Evolutionary conservation across 64 coral and sea anemone genomes (phyloP).

Genomic region (Montipora sp.): DNA sequence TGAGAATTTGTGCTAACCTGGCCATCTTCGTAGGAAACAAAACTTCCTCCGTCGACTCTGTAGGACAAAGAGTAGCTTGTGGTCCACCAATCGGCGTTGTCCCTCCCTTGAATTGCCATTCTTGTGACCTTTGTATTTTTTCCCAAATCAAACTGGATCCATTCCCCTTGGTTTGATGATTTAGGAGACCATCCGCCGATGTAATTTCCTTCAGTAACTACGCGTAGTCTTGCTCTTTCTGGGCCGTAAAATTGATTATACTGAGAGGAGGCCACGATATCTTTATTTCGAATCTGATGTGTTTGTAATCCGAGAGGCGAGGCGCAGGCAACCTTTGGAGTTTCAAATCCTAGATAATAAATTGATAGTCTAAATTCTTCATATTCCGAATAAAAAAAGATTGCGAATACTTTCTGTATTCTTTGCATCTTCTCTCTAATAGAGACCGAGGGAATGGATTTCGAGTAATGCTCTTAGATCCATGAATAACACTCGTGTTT

Average conservation of each 20-base stretch:
- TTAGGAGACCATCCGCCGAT: constrained; percentile 49
- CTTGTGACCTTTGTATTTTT: constrained; percentile 27
- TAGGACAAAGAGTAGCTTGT: constrained; percentile 18
- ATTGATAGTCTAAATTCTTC: neutral
- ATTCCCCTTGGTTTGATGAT: constrained; percentile 3
- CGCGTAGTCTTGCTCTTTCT: constrained; percentile 15
- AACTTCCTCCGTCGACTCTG: constrained; percentile 22
- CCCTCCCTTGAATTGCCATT: constrained; percentile 14
- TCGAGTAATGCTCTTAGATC: too few species aligned
- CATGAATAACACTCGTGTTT: too few species aligned
- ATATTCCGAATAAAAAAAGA: too few species aligned
- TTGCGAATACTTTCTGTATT: too few species aligned
- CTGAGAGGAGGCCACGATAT: constrained; percentile 8
- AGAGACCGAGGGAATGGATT: too few species aligned
- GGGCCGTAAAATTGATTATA: constrained; percentile 18
- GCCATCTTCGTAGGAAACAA: neutral
- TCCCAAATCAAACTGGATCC: constrained; percentile 7
- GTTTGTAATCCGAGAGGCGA: constrained; percentile 7
- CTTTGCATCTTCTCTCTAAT: too few species aligned
- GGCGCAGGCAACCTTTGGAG: constrained; percentile 2
- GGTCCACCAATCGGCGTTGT: constrained; percentile 29
- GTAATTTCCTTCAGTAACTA: constrained; percentile 15
- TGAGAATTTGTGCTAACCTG: neutral
- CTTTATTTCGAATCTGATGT: neutral
- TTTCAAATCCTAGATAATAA: neutral